Evolutionary conservation across 2,888 invertebrate species (phyloP).

Genomic region (Andrena haemorrhoa): DNA sequence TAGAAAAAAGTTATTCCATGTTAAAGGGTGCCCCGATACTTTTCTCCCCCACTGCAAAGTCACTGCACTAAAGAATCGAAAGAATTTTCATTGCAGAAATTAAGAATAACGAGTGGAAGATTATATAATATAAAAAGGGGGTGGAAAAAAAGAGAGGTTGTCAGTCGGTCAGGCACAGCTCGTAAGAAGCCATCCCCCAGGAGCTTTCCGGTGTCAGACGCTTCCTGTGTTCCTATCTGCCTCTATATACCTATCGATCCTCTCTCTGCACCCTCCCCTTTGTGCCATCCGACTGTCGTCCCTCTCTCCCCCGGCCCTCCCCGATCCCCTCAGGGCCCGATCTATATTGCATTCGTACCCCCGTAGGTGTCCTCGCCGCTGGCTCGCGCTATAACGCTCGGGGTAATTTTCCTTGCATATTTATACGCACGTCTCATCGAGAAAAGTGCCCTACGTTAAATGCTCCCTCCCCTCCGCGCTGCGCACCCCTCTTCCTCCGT

Average conservation of each 20-base stretch:
- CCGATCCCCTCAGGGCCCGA: slow-evolving; percentile 45
- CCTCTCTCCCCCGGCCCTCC: slow-evolving; percentile 62
- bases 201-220: slow-evolving; percentile 80
- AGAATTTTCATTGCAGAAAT: neutral
- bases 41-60: no score
- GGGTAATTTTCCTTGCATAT: slow-evolving; percentile 74
- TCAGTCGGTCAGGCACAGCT: slow-evolving; percentile 51
- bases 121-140: neutral
- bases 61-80: no score
- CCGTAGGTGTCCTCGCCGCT: slow-evolving; percentile 63
- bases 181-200: slow-evolving; percentile 73
- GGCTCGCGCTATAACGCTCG: slow-evolving; percentile 54
- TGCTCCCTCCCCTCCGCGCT: slow-evolving; percentile 13
- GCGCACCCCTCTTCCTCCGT: neutral
- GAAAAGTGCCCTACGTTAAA: slow-evolving; percentile 65
- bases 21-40: no score
- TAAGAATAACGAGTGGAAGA: neutral
- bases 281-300: slow-evolving; percentile 73
- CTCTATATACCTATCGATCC: slow-evolving; percentile 80
- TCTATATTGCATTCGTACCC: slow-evolving; percentile 74
- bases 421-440: slow-evolving; percentile 70
- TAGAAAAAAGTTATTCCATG: no score
- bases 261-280: slow-evolving; percentile 75
- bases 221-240: slow-evolving; percentile 80
- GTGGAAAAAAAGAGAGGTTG: slow-evolving; percentile 24